Percentiles rank a stretch among this genome's conserved stretches.
phyloP scores from a whole-genome alignment of 2,888 invertebrate species.

The Oeneis ivallda region DNA sequence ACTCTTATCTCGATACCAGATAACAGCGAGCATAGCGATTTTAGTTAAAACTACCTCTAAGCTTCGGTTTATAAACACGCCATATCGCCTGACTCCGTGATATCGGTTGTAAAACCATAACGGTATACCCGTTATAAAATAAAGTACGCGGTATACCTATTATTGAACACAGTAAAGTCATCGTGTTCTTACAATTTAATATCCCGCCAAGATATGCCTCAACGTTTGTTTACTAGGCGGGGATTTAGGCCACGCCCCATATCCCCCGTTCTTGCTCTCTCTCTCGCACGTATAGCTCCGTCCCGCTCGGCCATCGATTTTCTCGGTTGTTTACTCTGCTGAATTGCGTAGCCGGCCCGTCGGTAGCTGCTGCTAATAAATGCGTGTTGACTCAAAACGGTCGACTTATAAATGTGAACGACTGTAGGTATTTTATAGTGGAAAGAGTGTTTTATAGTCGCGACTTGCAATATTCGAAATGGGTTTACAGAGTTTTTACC shows the following conservation, averaged over 20 bases:
- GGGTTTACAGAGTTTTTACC: neutral
- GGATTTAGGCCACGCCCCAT: slow-evolving; percentile 66
- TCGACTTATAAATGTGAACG: slow-evolving; percentile 50
- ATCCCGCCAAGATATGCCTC: slow-evolving; percentile 39
- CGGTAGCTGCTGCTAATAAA: slow-evolving; percentile 43
- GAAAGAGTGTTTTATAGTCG: slow-evolving; percentile 11
- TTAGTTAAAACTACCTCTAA: slow-evolving; percentile 15
- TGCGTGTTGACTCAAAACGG: slow-evolving; percentile 58
- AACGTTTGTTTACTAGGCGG: slow-evolving; percentile 54
- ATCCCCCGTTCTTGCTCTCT: slow-evolving; percentile 56
- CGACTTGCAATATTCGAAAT: slow-evolving; percentile 6
- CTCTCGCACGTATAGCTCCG: slow-evolving; percentile 48
- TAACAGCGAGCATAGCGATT: slow-evolving; percentile 27
- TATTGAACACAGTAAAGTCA: slow-evolving; percentile 1
- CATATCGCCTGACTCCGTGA: slow-evolving; percentile 33
- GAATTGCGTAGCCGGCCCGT: slow-evolving; percentile 57
- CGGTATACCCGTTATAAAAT: slow-evolving; percentile 15
- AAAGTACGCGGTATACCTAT: neutral
- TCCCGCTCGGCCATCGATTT: slow-evolving; percentile 46
- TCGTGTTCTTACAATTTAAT: slow-evolving; percentile 35
- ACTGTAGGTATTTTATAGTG: slow-evolving; percentile 40
- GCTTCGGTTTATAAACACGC: slow-evolving; percentile 33
- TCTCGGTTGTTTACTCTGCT: slow-evolving; percentile 64
- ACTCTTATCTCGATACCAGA: slow-evolving; percentile 30
- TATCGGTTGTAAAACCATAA: slow-evolving; percentile 34